phyloP scores from a whole-genome alignment of 2,888 invertebrate genomes.

The Amblyjoppa proteus region DNA sequence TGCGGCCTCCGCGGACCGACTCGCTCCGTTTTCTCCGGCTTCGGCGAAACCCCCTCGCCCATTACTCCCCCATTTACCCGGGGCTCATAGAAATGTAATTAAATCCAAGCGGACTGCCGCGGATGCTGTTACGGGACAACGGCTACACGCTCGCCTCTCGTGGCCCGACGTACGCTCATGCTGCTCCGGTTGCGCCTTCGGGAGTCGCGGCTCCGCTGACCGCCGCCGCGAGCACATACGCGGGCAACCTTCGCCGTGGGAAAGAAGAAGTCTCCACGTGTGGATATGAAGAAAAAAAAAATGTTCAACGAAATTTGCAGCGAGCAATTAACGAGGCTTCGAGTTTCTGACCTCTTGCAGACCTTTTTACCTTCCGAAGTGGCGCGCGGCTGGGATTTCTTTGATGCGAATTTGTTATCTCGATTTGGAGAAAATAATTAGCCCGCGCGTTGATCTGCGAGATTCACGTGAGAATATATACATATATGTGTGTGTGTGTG shows the following conservation, averaged over 20 bases:
- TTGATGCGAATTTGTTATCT: neutral
- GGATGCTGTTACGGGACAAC: constrained; percentile 64
- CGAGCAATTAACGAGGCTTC: neutral
- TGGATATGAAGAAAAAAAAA: neutral
- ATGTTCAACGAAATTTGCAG: no score
- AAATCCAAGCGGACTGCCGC: constrained; percentile 76
- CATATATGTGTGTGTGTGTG: neutral
- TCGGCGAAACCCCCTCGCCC: constrained; percentile 55
- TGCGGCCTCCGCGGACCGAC: constrained; percentile 12
- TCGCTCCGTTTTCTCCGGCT: constrained; percentile 45
- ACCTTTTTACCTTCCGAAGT: neutral
- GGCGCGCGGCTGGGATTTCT: neutral
- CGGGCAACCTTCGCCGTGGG: constrained; percentile 68
- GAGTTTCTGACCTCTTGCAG: neutral
- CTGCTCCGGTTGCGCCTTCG: neutral
- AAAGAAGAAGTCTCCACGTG: constrained; percentile 58
- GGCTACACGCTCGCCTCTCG: neutral
- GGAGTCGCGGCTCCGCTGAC: constrained; percentile 32
- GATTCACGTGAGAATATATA: constrained; percentile 14
- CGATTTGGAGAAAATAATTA: constrained; percentile 12
- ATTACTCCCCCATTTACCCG: constrained; percentile 77
- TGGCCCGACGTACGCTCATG: constrained; percentile 15
- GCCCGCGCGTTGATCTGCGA: neutral
- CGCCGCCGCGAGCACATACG: constrained; percentile 10
- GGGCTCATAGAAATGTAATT: constrained; percentile 79